phyloP scores from a whole-genome alignment of 1,140 invertebrate species.

The Homarus americanus region DNA sequence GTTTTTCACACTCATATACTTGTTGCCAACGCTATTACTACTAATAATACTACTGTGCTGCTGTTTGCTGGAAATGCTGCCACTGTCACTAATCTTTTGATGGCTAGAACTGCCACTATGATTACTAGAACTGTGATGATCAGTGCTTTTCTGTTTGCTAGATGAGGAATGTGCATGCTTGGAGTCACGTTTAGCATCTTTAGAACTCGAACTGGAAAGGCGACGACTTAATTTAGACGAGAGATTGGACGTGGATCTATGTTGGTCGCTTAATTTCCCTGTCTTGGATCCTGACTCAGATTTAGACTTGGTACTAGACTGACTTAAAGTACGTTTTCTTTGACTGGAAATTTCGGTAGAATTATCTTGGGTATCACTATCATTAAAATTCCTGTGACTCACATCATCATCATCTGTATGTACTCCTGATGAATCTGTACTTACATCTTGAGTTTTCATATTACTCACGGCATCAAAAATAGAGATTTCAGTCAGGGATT shows the following conservation, averaged over 20 bases:
- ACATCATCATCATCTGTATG: neutral
- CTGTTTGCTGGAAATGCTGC: conserved; percentile 23
- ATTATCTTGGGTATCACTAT: neutral
- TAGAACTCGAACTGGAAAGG: neutral
- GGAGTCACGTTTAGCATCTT: conserved; percentile 16
- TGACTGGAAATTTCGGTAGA: too few species aligned
- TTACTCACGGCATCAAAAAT: conserved; percentile 57
- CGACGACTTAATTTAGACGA: neutral
- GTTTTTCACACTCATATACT: too few species aligned
- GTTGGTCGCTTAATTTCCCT: neutral
- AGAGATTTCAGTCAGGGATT: conserved; percentile 65
- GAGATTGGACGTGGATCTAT: neutral
- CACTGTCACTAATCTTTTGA: conserved; percentile 31
- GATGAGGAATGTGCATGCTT: conserved; percentile 51
- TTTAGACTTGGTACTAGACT: neutral
- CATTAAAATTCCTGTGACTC: neutral
- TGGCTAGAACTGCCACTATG: neutral
- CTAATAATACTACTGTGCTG: neutral
- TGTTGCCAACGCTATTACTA: neutral
- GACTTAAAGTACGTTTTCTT: neutral
- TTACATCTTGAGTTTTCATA: neutral
- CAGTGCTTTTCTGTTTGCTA: conserved; percentile 30
- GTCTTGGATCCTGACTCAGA: neutral
- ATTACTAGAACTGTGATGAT: neutral
- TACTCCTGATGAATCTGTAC: neutral